These are phyloP conservation scores for Pseudomugil tenellus DNA, from an alignment of 2,797 vertebrate genomes.

Conservation along the genomic window DNA sequence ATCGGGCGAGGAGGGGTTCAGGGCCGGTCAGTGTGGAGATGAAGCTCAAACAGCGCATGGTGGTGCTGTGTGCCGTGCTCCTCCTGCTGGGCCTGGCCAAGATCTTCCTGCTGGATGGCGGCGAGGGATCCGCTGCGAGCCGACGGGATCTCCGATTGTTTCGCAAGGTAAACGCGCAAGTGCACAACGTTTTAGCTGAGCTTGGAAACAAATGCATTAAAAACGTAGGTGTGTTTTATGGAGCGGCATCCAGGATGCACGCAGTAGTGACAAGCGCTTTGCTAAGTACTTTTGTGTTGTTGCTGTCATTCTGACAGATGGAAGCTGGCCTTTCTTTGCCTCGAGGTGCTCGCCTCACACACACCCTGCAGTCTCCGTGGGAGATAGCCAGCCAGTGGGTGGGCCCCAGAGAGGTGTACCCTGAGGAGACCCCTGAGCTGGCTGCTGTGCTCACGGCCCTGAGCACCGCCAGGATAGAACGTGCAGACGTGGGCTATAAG, in stretches of 20 bases:
- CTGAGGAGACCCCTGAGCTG: constrained; percentile 95
- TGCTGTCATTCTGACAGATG: constrained; percentile 80
- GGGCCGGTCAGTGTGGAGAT: constrained; percentile 77
- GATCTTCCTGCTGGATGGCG: constrained; percentile 96
- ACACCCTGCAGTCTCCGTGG: constrained; percentile 97
- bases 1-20: constrained; percentile 43
- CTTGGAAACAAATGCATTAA: neutral
- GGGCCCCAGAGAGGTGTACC: constrained; percentile 96
- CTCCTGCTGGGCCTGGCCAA: constrained; percentile 98
- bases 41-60: constrained; percentile 99
- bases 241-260: too few species aligned
- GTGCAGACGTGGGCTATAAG: constrained; percentile 96
- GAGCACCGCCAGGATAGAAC: constrained; percentile 88
- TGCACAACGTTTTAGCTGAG: neutral
- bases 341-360: constrained; percentile 89
- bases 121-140: constrained; percentile 92
- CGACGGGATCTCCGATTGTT: constrained; percentile 93
- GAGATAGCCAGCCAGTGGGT: constrained; percentile 98
- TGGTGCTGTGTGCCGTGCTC: constrained; percentile 92
- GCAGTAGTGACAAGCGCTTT: neutral
- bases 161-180: constrained; percentile 77
- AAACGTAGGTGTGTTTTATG: too few species aligned
- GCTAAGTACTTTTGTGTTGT: neutral
- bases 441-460: constrained; percentile 93
- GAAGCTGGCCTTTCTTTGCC: constrained; percentile 88